Conservation (phyloP, 2,888 invertebrate genomes). For the Ferrisia virgata region DNA sequence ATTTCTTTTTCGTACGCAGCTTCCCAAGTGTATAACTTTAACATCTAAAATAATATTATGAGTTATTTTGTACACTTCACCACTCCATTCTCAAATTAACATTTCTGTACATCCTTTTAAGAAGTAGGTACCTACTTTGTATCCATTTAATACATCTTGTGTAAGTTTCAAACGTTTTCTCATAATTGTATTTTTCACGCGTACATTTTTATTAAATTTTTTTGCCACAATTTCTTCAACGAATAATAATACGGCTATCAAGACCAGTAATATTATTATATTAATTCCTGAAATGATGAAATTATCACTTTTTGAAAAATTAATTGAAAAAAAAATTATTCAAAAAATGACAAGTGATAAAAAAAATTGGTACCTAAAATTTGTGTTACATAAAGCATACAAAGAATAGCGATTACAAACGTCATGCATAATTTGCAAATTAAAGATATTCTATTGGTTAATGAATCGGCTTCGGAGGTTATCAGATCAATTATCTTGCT, state of each 20-base stretch:
- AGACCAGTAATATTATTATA: not conserved
- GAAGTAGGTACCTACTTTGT: not conserved
- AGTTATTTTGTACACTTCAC: no score
- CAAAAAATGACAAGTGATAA: not conserved
- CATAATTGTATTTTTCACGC: not conserved
- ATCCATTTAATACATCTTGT: not conserved
- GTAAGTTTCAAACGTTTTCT: not conserved
- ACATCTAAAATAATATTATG: constrained; percentile 54
- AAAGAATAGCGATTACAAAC: not conserved
- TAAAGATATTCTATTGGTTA: not conserved
- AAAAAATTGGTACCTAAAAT: not conserved
- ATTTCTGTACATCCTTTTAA: not conserved
- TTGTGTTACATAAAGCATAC: not conserved
- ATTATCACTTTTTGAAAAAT: no score
- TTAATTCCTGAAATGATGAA: not conserved
- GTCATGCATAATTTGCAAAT: not conserved
- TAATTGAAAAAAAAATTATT: no score
- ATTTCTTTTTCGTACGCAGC: constrained; percentile 60
- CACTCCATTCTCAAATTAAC: not conserved
- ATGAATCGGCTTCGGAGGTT: not conserved
- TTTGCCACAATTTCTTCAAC: not conserved
- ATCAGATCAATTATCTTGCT: not conserved
- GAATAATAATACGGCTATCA: not conserved
- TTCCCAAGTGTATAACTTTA: constrained; percentile 65
- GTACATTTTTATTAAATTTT: not conserved